Evolutionary conservation across 2,797 vertebrate genomes (phyloP).

Genomic region (Pseudopleuronectes americanus): DNA sequence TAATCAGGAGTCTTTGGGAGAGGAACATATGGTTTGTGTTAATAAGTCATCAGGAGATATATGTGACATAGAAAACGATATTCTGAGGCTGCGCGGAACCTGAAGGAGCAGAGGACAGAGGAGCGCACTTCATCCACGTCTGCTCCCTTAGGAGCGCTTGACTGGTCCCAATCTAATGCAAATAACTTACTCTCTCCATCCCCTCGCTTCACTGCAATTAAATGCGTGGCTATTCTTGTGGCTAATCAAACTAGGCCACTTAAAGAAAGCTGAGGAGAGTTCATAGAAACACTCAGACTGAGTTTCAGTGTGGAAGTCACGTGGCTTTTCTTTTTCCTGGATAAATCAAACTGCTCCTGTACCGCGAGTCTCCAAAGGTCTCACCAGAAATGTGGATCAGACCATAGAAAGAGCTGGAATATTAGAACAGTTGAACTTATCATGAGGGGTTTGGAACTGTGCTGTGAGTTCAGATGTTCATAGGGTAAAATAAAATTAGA

Average conservation of each 20-base stretch:
- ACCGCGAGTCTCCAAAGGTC: slow-evolving; percentile 3
- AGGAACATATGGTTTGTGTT: too few relatives aligned
- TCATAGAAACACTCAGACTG: slow-evolving; percentile 69
- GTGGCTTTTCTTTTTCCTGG: slow-evolving; percentile 55
- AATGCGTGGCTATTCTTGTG: slow-evolving; percentile 56
- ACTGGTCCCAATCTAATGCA: slow-evolving; percentile 77
- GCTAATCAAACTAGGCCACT: slow-evolving; percentile 58
- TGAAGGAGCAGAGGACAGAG: slow-evolving; percentile 20
- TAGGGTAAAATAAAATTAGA: neutral
- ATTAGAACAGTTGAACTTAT: too few relatives aligned
- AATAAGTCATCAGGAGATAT: too few relatives aligned
- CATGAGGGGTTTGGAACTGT: too few relatives aligned
- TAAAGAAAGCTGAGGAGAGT: slow-evolving; percentile 76
- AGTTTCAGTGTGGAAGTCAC: slow-evolving; percentile 54
- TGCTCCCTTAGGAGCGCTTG: slow-evolving; percentile 65
- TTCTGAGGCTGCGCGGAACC: neutral
- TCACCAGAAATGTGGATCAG: slow-evolving; percentile 19
- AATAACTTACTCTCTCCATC: slow-evolving; percentile 60
- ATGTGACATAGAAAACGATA: neutral
- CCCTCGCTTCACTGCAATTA: slow-evolving; percentile 53
- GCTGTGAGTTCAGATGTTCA: neutral
- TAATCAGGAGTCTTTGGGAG: too few relatives aligned
- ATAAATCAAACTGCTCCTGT: slow-evolving; percentile 59
- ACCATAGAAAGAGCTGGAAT: too few relatives aligned
- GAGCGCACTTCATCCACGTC: slow-evolving; percentile 66